phyloP scores from a whole-genome alignment of 2,113 vertebrate genomes.

The Diadophis punctatus region DNA sequence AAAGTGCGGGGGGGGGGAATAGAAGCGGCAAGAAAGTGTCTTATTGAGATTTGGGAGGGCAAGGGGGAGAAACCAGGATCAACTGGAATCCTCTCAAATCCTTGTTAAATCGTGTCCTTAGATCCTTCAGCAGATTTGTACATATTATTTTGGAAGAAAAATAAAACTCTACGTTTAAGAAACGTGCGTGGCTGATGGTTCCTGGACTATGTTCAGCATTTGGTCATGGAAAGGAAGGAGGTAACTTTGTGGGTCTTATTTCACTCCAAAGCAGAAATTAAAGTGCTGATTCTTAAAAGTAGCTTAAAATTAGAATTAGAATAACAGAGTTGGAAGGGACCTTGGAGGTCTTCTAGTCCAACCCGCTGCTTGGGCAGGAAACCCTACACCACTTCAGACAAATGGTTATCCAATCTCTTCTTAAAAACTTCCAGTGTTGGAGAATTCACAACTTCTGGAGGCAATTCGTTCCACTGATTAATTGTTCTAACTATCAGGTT shows the following conservation, averaged over 20 bases:
- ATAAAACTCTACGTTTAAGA: slow-evolving; percentile 53
- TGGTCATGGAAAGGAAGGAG: neutral
- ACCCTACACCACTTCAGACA: too few relatives aligned
- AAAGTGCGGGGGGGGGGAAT: slow-evolving; percentile 41
- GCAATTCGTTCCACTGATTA: too few relatives aligned
- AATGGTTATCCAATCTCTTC: too few relatives aligned
- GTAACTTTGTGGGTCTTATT: neutral
- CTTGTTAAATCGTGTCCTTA: slow-evolving; percentile 25
- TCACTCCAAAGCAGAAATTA: neutral
- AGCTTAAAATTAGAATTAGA: neutral
- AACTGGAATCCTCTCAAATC: slow-evolving; percentile 36
- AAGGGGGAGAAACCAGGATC: slow-evolving; percentile 44
- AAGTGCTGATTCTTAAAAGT: neutral
- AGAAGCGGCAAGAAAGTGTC: slow-evolving; percentile 58
- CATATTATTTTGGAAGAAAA: slow-evolving; percentile 59
- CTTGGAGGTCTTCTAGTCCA: too few relatives aligned
- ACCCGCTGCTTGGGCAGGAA: too few relatives aligned
- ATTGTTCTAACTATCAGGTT: too few relatives aligned
- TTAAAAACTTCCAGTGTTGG: too few relatives aligned
- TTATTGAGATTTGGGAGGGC: slow-evolving; percentile 21
- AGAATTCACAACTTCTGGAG: too few relatives aligned
- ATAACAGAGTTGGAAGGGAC: too few relatives aligned
- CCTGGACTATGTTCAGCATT: neutral
- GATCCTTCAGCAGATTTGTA: slow-evolving; percentile 61
- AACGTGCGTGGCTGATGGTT: neutral